Evolutionary conservation across 2,888 invertebrate genomes (phyloP), one percentile per base, ranked within the genome.

Genomic region (Campoplex capitator): DNA sequence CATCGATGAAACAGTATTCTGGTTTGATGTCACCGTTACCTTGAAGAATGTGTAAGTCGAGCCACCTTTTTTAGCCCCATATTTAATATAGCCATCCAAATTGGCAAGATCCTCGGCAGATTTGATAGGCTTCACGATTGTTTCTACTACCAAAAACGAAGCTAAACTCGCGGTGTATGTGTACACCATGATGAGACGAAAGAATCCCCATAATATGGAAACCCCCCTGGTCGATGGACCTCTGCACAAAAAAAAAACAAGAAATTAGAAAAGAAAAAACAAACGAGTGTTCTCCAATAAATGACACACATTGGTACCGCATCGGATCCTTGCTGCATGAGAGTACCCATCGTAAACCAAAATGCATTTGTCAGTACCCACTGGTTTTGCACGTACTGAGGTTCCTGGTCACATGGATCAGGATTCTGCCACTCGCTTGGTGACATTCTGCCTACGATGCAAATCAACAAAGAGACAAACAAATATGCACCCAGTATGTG

Each of bases 161-260:
- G 98, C 98, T 86, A 99, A 95, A 94, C 99, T 99, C 13, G 98
- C 99, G 0, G 98, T 99, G 92, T 99, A 99, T 0, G 98, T 98
- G 0, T 97, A 97, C 0, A 98, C 97, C 96, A 98, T 97, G 91
- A 98, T 98, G 23, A 98, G 95, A 0, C 92, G 92, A 56, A 93
- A 93, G 77, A 93, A 93, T 92, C 92, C 92, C 98, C 97, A 97
- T 91, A 97, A 96, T 84, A 97, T 97, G 3, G 98, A 98, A 16
- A 98, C 96, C 95, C 98, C 97, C 84, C 99, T 95, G 0, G 98
- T 99, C 0, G 98, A 98, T 23, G 97, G 96, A 1, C 98, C 98
- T 92, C 98, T 98, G 92, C 42, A 16, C 45, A 7, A 13, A 18
- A 13, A 45, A 58, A 6, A 38, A 38, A 38, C 38, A 62, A 32